Evolutionary conservation across 2,797 vertebrate genomes (phyloP).

Genomic region (Lophius americanus): DNA sequence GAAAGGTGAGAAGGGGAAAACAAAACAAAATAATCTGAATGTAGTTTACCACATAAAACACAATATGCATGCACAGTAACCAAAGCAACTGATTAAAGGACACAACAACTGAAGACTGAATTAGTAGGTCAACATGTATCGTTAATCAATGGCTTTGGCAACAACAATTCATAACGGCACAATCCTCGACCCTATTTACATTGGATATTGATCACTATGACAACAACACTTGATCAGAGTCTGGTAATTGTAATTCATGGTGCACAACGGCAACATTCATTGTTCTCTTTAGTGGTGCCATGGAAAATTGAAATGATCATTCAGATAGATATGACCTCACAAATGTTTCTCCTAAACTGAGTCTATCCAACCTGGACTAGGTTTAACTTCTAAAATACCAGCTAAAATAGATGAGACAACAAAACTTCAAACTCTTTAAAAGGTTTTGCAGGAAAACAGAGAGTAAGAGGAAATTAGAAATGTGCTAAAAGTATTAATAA

Average conservation of each 20-base stretch:
- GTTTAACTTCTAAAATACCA: too few relatives aligned
- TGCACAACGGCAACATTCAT: too few relatives aligned
- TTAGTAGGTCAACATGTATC: constrained; percentile 91
- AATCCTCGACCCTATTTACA: constrained; percentile 23
- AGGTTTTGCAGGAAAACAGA: too few relatives aligned
- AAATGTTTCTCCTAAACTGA: too few relatives aligned
- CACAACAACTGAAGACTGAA: constrained; percentile 79
- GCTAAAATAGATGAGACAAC: too few relatives aligned
- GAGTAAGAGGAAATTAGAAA: too few relatives aligned
- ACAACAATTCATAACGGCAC: constrained; percentile 31
- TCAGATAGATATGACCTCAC: too few relatives aligned
- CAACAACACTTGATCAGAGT: constrained; percentile 34
- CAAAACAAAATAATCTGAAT: constrained; percentile 93
- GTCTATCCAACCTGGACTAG: too few relatives aligned
- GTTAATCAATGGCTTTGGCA: constrained; percentile 88
- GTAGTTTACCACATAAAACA: constrained; percentile 98
- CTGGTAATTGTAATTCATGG: constrained; percentile 39
- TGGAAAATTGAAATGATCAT: too few relatives aligned
- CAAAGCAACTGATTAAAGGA: constrained; percentile 92
- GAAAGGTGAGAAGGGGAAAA: constrained; percentile 98
- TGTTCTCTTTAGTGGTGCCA: too few relatives aligned
- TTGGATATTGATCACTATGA: constrained; percentile 25
- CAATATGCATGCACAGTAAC: constrained; percentile 96
- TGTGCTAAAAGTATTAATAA: too few relatives aligned
- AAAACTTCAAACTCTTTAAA: too few relatives aligned